Evolutionary conservation across 2,113 vertebrate genomes (phyloP), one percentile per base, ranked within the genome.

Genomic region (Takifugu bimaculatus): DNA sequence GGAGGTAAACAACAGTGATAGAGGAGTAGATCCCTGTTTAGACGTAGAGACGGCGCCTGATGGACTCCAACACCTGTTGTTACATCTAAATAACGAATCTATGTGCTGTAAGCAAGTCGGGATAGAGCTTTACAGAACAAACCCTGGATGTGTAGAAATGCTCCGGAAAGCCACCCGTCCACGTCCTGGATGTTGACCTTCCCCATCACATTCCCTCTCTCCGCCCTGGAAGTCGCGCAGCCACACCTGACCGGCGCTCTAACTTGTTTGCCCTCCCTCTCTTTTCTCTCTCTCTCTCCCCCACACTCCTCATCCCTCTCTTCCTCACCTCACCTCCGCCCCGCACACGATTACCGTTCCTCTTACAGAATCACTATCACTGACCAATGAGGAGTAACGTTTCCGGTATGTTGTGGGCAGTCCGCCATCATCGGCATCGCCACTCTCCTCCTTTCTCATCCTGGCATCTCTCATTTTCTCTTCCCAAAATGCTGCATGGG

Each of bases 301-400:
- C 35, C 35, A 6, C 7, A 10, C 59, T 79, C 84, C 67, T 65
- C 76, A 63, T 50, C 72, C 54, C 43, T 65, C 60, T 56, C 68
- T 76, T 79, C 87, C 57, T 60, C 70, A 53, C 66, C 49, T 65
- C 73, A 65, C 71, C 65, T 80, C 89, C 90, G 88, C 92, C 87
- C 92, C 89, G 90, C 91, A 85, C 93, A 90, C 93, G 88, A 94
- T 94, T 92, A 91, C 67, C 91, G 89, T 94, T 95, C 92, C 94
- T 92, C 74, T 94, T 94, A 92, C 96, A 98, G 96, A 98, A 97
- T 99, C 92, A 98, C 95, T 93, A 93, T 99, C 93, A 96, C 94
- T 97, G 95, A 97, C 92, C 94, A 94, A 78, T 99, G 96, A 99
- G 92, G 96, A 98, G 78, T 90, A 90, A 88, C 92, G 81, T 89